A percentile compares a stretch with the other conserved stretches of the same genome.
Conservation (phyloP, 37 sponge, comb jelly and placozoan genomes). For the Lycopodina hypogea region DNA sequence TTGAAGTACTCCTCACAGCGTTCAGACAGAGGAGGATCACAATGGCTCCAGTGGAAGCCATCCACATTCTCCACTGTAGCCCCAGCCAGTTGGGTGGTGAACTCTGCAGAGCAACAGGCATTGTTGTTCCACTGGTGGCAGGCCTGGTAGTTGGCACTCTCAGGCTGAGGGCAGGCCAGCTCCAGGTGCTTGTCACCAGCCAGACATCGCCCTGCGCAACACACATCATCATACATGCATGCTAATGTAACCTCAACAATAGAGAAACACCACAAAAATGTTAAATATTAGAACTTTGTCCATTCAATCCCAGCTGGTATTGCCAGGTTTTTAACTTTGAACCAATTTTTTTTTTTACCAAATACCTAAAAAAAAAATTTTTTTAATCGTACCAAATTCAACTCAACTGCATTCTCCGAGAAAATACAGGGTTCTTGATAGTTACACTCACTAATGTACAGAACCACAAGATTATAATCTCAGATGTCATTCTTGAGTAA, state of each 20-base stretch:
- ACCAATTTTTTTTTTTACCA: too few species aligned
- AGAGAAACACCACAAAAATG: not conserved
- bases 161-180: constrained; percentile 38
- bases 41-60: constrained; percentile 69
- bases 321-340: too few species aligned
- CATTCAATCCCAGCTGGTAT: too few species aligned
- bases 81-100: constrained; percentile 56
- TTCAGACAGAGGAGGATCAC: constrained; percentile 44
- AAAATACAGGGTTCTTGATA: too few species aligned
- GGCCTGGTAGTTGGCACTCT: constrained; percentile 35
- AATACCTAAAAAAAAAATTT: too few species aligned
- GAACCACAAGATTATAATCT: too few species aligned
- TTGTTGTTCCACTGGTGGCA: constrained; percentile 50
- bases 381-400: too few species aligned
- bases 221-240: not conserved
- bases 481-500: too few species aligned
- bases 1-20: constrained; percentile 55
- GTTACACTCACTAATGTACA: too few species aligned
- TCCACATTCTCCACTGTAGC: constrained; percentile 55
- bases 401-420: too few species aligned
- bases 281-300: not conserved
- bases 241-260: not conserved
- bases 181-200: constrained; percentile 55
- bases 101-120: constrained; percentile 72
- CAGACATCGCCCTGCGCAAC: constrained; percentile 38